Base-by-base conservation (phyloP, 2,113 vertebrate species). In the Xenus cinereus region DNA sequence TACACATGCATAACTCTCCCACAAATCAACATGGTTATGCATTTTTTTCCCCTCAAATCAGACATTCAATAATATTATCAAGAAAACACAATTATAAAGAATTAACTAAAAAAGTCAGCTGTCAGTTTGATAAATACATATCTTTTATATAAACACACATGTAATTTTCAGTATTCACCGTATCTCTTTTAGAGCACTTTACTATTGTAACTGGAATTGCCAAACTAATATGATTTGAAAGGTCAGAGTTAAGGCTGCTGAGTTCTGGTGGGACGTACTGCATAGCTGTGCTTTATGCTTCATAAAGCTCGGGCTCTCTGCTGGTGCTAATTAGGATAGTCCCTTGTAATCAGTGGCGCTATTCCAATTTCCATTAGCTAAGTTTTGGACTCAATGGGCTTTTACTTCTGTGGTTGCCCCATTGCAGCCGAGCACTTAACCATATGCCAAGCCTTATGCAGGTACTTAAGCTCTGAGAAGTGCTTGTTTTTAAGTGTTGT, bases 81-180 rank as follows among this genome's bases (percentile, higher is more conserved):
- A 69, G 87, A 92, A 95, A 94, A 79, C 22, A 76, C 75, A 69
- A 78, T 94, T 95, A 92, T 62, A 57, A 82, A 87, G 81, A 79
- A 88, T 82, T 97, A 92, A 62, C 45, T 91, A 8, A 75, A 8
- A 69, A 84, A 97, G 80, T 77, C 85, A 84, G 33, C 48, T 84
- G 73, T 57, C 66, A 73, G 53, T 78, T 87, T 82, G 86, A 89
- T 59, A 82, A 84, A 94, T 69, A 59, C 7, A 27, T 22, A 7
- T 69, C 20, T 72, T 78, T 93, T 56, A 32, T 32, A 50, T 8
- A 84, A 78, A 62, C n/a, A 53, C n/a, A 77, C 10, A 2, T 13
- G 46, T 10, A 62, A 88, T 63, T 20, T 35, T 22, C 86, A 48
- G 30, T 72, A 12, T 77, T 81, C 32, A 27, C 11, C 1, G 0